A percentile compares a stretch with the other conserved stretches of the same genome.
These are phyloP conservation scores for Salminus brasiliensis DNA, from an alignment of 2,113 vertebrate genomes.

Conservation along the genomic window DNA sequence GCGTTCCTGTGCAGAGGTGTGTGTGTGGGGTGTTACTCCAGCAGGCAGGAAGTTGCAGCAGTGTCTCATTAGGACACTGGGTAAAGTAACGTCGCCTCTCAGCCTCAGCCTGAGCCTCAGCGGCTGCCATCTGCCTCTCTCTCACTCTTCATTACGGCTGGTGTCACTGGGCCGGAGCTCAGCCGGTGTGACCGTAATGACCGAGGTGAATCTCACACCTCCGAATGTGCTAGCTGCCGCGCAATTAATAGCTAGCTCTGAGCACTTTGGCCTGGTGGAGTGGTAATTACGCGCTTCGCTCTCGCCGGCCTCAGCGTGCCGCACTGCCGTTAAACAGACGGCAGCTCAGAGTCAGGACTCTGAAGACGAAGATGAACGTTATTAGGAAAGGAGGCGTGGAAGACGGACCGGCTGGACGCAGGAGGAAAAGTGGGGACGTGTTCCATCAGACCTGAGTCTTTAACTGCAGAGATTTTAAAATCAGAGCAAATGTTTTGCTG, in stretches of 20 bases:
- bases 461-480: too few species aligned
- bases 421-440: too few species aligned
- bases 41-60: not conserved
- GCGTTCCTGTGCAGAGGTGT: not conserved
- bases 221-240: constrained; percentile 4
- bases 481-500: too few species aligned
- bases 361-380: not conserved
- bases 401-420: not conserved
- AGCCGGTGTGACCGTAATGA: not conserved
- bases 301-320: constrained; percentile 21
- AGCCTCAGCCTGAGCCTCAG: too few species aligned
- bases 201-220: not conserved
- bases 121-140: not conserved
- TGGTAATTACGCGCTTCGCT: constrained; percentile 43
- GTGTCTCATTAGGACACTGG: not conserved
- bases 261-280: constrained; percentile 31
- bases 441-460: too few species aligned
- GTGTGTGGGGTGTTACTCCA: not conserved
- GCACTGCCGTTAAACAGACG: constrained; percentile 2
- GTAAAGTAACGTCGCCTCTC: not conserved
- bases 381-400: not conserved
- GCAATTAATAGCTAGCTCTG: constrained; percentile 44
- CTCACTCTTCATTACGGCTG: not conserved
- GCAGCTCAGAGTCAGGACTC: not conserved
- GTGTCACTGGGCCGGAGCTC: constrained; percentile 1